A percentile compares a stretch with the other conserved stretches of the same genome.
Evolutionary conservation across 2,797 vertebrate genomes (phyloP).

Genomic region (Cuculus canorus): DNA sequence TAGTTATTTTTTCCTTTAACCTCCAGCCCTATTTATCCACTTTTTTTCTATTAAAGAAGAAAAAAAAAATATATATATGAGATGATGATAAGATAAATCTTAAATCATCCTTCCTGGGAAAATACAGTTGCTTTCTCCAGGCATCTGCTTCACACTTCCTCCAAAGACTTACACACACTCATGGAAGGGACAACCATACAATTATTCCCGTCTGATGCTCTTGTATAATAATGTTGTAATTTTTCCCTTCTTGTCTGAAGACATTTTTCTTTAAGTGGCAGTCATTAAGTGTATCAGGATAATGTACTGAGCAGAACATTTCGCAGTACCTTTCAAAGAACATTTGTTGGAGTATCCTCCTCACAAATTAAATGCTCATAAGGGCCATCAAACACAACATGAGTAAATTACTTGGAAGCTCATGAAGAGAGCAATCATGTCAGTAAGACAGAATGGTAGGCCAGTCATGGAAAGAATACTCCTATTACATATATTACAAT

Average conservation of each 20-base stretch:
- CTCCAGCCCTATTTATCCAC: background rate
- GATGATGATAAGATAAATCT: too few species aligned
- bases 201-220: background rate
- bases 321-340: background rate
- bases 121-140: background rate
- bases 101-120: background rate
- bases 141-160: background rate
- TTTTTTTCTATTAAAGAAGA: background rate
- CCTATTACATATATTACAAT: fast-evolving
- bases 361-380: background rate
- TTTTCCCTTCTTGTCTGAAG: background rate
- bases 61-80: background rate
- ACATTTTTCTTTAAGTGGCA: background rate
- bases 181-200: background rate
- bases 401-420: background rate
- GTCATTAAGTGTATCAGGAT: background rate
- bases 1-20: background rate
- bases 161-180: background rate
- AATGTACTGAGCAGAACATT: background rate
- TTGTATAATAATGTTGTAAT: background rate
- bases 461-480: background rate
- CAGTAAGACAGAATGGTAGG: background rate
- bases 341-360: background rate
- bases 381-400: background rate
- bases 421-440: background rate